These are phyloP conservation scores for Melanocharis versteri DNA, from an alignment of 2,113 vertebrate species.

Conservation along the genomic window DNA sequence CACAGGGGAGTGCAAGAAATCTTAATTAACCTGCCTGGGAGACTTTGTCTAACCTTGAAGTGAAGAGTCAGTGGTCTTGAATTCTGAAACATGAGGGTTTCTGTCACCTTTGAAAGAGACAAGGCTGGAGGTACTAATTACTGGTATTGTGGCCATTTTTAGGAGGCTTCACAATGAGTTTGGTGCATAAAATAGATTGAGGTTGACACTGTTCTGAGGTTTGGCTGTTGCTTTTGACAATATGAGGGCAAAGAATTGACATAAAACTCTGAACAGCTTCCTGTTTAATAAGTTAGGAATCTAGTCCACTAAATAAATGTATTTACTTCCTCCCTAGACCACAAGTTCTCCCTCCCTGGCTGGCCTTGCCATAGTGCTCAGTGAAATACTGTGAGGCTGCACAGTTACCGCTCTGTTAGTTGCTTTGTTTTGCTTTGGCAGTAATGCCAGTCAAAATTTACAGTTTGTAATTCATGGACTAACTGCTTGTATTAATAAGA, in stretches of 20 bases:
- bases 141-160: not conserved
- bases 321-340: not conserved
- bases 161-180: not conserved
- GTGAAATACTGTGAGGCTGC: not conserved
- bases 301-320: not conserved
- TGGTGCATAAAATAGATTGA: not conserved
- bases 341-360: not conserved
- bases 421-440: slow-evolving; percentile 14
- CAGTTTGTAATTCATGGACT: slow-evolving; percentile 38
- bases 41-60: not conserved
- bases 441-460: slow-evolving; percentile 29
- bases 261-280: not conserved
- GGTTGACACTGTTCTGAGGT: not conserved
- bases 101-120: not conserved
- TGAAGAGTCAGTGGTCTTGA: not conserved
- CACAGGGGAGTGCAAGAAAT: not conserved
- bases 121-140: not conserved
- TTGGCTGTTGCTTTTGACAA: not conserved
- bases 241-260: not conserved
- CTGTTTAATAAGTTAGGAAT: not conserved
- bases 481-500: slow-evolving; percentile 54
- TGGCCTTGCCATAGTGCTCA: not conserved
- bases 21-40: not conserved
- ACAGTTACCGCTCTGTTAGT: not conserved
- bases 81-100: not conserved